These are phyloP conservation scores for Imbricaverruca yamaguchii DNA, from an alignment of 2,888 invertebrate genomes.

Conservation along the genomic window DNA sequence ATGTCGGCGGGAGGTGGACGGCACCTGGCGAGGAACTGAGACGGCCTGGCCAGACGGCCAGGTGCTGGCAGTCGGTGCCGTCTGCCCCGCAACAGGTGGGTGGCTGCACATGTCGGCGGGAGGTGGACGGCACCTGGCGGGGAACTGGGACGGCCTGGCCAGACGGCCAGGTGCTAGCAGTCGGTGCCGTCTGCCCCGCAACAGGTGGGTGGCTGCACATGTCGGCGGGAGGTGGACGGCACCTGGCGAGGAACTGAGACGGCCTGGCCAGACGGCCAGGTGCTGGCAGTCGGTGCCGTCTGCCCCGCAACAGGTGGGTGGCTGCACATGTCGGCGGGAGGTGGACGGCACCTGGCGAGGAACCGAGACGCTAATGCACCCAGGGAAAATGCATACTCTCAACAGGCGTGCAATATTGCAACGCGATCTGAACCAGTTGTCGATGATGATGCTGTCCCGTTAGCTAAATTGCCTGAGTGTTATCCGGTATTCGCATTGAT, in stretches of 20 bases:
- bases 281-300: not conserved
- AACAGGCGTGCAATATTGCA: no score
- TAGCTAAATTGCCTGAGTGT: no score
- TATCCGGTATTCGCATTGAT: no score
- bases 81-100: no score
- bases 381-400: no score
- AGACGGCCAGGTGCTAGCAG: not conserved
- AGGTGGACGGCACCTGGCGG: not conserved
- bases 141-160: not conserved
- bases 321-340: not conserved
- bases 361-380: not conserved
- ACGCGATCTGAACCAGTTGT: no score
- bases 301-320: no score
- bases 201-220: not conserved
- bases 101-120: not conserved
- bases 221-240: not conserved
- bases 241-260: conserved; percentile 57
- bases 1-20: no score
- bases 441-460: no score
- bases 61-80: not conserved
- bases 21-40: no score
- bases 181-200: not conserved
- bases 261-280: conserved; percentile 57
- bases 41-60: not conserved
- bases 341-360: not conserved